These are phyloP conservation scores for Kryptolebias ocellatus DNA, from an alignment of 2,797 vertebrate genomes.

Conservation along the genomic window DNA sequence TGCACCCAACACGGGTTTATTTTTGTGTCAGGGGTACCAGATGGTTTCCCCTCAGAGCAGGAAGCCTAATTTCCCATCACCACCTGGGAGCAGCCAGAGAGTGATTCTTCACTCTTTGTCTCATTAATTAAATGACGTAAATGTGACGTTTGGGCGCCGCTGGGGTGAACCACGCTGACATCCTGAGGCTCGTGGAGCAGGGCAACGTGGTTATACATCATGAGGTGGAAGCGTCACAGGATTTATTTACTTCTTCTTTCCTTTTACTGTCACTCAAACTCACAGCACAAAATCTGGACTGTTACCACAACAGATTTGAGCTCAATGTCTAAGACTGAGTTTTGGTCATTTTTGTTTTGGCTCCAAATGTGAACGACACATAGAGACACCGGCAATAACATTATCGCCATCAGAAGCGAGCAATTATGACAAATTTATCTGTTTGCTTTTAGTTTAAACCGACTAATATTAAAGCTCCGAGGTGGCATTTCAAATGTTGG, in stretches of 20 bases:
- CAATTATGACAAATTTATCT: too few relatives aligned
- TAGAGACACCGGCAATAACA: too few relatives aligned
- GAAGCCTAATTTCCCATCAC: conserved; percentile 56
- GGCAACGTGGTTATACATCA: background rate
- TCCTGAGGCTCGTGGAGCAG: conserved; percentile 10
- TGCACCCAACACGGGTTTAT: conserved; percentile 10
- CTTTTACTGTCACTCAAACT: background rate
- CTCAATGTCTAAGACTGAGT: too few relatives aligned
- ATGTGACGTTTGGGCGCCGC: conserved; percentile 15
- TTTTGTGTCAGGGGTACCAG: conserved; percentile 49
- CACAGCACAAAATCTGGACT: background rate
- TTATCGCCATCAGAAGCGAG: too few relatives aligned
- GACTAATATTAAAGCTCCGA: too few relatives aligned
- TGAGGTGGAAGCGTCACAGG: background rate
- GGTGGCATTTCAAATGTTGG: too few relatives aligned
- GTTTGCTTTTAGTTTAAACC: too few relatives aligned
- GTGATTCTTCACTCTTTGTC: conserved; percentile 25
- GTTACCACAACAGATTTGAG: too few relatives aligned
- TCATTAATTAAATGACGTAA: conserved; percentile 59
- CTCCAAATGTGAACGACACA: too few relatives aligned
- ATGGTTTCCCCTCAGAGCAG: conserved; percentile 59
- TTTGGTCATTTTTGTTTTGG: too few relatives aligned
- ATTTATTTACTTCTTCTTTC: background rate
- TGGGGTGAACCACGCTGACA: conserved; percentile 3
- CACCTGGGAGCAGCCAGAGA: conserved; percentile 62